Percentiles rank a stretch among this genome's conserved stretches.
Evolutionary conservation across 92 coral and sea anemone species (phyloP).

Genomic region (Diadumene lineata): DNA sequence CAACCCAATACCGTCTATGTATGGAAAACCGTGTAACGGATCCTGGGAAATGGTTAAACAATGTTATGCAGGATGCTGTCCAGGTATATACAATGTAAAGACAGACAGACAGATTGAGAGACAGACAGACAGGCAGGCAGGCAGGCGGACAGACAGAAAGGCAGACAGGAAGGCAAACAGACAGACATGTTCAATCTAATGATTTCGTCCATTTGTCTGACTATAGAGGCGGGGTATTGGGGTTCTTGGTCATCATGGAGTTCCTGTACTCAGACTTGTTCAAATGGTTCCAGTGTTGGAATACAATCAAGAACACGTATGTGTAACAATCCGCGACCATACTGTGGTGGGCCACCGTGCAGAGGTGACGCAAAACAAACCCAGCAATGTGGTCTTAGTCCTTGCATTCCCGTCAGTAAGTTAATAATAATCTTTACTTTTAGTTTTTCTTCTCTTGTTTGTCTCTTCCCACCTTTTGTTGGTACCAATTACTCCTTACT

Average conservation of each 20-base stretch:
- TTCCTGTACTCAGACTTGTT: conserved; percentile 14
- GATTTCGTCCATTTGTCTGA: not conserved
- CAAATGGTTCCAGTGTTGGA: not conserved
- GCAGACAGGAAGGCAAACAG: not conserved
- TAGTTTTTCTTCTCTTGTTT: not conserved
- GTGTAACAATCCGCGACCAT: conserved; percentile 3
- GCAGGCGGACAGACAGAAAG: not conserved
- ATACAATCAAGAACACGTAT: not conserved
- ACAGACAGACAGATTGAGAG: not conserved
- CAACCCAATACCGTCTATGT: conserved; percentile 1
- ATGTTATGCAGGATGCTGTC: conserved; percentile 10
- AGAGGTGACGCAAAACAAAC: not conserved
- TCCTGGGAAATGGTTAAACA: not conserved
- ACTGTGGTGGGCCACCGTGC: conserved; percentile 11
- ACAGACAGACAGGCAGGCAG: not conserved
- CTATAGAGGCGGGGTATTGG: conserved; percentile 4
- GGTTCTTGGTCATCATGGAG: conserved; percentile 21
- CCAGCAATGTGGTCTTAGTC: not conserved
- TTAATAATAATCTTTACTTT: no score
- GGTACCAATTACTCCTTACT: not conserved
- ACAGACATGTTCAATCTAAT: not conserved
- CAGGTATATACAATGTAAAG: conserved; percentile 1
- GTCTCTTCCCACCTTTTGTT: not conserved
- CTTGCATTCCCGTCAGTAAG: not conserved
- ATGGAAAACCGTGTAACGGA: not conserved